These are phyloP conservation scores for Philhelius pedissequus DNA, from an alignment of 2,888 invertebrate species.

Conservation along the genomic window DNA sequence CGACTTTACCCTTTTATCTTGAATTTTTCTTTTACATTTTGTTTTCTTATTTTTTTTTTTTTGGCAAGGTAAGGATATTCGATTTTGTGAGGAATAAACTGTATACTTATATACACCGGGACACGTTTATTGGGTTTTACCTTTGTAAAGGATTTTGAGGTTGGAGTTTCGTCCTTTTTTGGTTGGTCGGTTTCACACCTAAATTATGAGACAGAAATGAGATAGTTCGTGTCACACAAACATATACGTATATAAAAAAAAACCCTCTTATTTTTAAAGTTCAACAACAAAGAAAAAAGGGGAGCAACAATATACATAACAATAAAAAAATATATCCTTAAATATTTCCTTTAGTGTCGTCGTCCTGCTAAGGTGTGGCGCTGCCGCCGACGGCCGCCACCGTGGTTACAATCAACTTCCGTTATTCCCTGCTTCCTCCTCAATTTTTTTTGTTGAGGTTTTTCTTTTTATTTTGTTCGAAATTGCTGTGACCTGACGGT, in stretches of 20 bases:
- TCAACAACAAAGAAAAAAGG: conserved; percentile 4
- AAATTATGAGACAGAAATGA: conserved; percentile 68
- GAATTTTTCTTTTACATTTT: too few species aligned
- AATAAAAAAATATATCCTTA: conserved; percentile 52
- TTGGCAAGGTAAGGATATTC: conserved; percentile 14
- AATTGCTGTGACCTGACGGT: conserved; percentile 64
- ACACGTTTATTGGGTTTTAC: conserved; percentile 66
- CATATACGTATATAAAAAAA: conserved; percentile 17
- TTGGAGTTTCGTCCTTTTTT: conserved; percentile 3
- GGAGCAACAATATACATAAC: conserved; percentile 26
- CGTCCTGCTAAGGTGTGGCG: conserved; percentile 45
- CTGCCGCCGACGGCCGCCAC: neutral
- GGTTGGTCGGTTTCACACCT: conserved; percentile 54
- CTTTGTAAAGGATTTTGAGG: conserved; percentile 35
- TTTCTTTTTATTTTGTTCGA: conserved; percentile 17
- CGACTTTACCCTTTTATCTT: conserved; percentile 34
- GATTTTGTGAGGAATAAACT: conserved; percentile 48
- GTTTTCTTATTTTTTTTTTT: conserved; percentile 4
- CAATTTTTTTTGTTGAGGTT: neutral
- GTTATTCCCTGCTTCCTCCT: neutral
- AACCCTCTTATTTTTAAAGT: neutral
- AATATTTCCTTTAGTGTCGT: conserved; percentile 48
- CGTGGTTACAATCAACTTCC: conserved; percentile 31
- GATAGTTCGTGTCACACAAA: conserved; percentile 58
- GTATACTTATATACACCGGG: conserved; percentile 48